A percentile compares a stretch with the other conserved stretches of the same genome.
phyloP scores from a whole-genome alignment of 1,140 invertebrate species.

The Araneus ventricosus region DNA sequence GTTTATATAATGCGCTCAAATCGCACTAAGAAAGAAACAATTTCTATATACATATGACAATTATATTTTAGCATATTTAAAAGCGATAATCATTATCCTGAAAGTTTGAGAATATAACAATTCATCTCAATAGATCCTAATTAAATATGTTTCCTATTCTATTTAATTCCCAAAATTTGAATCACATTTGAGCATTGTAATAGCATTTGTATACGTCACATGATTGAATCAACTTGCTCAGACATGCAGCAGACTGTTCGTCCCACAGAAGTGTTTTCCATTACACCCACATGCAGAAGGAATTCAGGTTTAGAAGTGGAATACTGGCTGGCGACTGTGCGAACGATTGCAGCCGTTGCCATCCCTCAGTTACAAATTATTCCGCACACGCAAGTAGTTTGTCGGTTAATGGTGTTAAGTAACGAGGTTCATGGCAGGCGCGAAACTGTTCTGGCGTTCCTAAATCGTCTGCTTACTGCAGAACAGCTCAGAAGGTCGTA shows the following conservation, averaged over 20 bases:
- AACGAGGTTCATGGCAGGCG: constrained; percentile 30
- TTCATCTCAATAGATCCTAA: too few species aligned
- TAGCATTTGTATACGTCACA: too few species aligned
- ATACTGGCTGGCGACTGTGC: neutral
- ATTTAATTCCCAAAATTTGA: too few species aligned
- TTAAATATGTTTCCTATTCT: too few species aligned
- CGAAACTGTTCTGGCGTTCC: neutral
- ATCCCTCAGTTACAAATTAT: constrained; percentile 27
- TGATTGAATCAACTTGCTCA: too few species aligned
- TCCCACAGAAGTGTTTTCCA: neutral
- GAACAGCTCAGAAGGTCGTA: neutral
- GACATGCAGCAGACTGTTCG: neutral
- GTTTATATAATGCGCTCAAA: too few species aligned
- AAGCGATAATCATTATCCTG: too few species aligned
- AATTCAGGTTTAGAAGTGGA: neutral
- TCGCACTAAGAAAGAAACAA: too few species aligned
- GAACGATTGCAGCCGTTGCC: constrained; percentile 54
- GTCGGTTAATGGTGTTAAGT: constrained; percentile 48
- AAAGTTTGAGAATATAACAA: too few species aligned
- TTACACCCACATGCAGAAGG: neutral
- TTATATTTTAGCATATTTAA: too few species aligned
- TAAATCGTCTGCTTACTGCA: constrained; percentile 29
- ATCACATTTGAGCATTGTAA: too few species aligned
- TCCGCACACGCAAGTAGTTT: constrained; percentile 37
- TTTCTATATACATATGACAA: too few species aligned